Evolutionary conservation across 2,113 vertebrate genomes (phyloP).

Genomic region (Octodon degus): DNA sequence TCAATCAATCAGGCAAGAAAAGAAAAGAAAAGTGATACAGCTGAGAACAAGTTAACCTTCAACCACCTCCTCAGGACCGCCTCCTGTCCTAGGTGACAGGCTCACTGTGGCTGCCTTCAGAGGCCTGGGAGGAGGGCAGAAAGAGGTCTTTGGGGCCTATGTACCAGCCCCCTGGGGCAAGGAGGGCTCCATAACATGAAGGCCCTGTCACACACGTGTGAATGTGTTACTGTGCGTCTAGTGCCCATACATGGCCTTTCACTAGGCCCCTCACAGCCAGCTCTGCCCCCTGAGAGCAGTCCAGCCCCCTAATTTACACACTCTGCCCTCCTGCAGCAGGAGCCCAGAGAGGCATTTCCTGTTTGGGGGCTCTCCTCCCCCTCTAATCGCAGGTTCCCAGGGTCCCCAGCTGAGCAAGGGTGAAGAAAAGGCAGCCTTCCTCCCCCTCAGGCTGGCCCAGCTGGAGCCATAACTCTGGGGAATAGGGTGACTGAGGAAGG

Average conservation of each 20-base stretch:
- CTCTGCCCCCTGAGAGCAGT: not conserved
- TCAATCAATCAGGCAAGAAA: too few species aligned
- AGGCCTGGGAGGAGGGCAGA: not conserved
- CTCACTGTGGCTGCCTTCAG: not conserved
- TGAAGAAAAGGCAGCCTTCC: conserved; percentile 40
- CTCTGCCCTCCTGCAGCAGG: conserved; percentile 63
- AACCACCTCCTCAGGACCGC: not conserved
- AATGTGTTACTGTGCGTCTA: not conserved
- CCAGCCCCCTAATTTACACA: conserved; percentile 17
- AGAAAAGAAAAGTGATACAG: not conserved
- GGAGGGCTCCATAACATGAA: not conserved
- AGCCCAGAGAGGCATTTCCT: conserved; percentile 79
- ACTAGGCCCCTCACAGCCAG: not conserved
- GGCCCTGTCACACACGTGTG: conserved; percentile 3
- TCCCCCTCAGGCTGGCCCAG: conserved; percentile 68
- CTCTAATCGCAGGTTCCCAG: conserved; percentile 70
- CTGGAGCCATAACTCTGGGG: conserved; percentile 10
- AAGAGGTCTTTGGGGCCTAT: conserved; percentile 38
- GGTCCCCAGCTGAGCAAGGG: conserved; percentile 63
- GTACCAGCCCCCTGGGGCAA: conserved; percentile 15
- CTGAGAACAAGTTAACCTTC: conserved; percentile 44
- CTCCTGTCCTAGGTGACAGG: not conserved
- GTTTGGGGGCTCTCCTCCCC: conserved; percentile 72
- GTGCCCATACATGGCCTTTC: conserved; percentile 56
- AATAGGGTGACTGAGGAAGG: conserved; percentile 19